These are phyloP conservation scores for Erannis defoliaria DNA, from an alignment of 2,888 invertebrate genomes.

Conservation along the genomic window DNA sequence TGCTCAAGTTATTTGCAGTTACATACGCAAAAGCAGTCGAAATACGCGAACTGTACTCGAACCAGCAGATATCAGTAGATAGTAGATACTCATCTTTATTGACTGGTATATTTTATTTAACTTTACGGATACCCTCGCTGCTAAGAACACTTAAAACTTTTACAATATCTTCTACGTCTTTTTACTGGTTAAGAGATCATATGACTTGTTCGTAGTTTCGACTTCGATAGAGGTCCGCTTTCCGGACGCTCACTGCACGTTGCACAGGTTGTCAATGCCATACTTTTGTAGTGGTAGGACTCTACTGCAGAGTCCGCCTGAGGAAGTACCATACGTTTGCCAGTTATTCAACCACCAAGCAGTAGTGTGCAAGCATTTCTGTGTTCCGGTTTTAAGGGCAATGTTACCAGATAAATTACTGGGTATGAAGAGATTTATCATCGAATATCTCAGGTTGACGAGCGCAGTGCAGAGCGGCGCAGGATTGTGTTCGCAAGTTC, in stretches of 20 bases:
- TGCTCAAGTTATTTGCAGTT: constrained; percentile 4
- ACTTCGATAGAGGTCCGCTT: no score
- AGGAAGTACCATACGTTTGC: no score
- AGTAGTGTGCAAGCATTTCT: no score
- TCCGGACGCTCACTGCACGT: not conserved
- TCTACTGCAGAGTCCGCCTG: no score
- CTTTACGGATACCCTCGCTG: not conserved
- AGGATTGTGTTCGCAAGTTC: no score
- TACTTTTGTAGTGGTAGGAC: no score
- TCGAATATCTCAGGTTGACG: no score
- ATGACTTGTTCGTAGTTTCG: not conserved
- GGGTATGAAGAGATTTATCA: no score
- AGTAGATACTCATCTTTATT: constrained; percentile 6
- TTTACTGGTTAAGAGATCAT: not conserved
- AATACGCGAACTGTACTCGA: not conserved
- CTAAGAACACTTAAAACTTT: not conserved
- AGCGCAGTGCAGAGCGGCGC: no score
- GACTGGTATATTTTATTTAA: not conserved
- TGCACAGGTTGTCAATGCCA: not conserved
- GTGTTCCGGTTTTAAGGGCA: no score
- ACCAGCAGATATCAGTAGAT: not conserved
- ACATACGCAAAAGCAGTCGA: not conserved
- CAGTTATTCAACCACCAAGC: no score
- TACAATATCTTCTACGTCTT: not conserved
- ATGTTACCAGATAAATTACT: no score